These are phyloP conservation scores for Pseudotriccus pelzelni DNA, from an alignment of 2,797 vertebrate genomes.

Conservation along the genomic window DNA sequence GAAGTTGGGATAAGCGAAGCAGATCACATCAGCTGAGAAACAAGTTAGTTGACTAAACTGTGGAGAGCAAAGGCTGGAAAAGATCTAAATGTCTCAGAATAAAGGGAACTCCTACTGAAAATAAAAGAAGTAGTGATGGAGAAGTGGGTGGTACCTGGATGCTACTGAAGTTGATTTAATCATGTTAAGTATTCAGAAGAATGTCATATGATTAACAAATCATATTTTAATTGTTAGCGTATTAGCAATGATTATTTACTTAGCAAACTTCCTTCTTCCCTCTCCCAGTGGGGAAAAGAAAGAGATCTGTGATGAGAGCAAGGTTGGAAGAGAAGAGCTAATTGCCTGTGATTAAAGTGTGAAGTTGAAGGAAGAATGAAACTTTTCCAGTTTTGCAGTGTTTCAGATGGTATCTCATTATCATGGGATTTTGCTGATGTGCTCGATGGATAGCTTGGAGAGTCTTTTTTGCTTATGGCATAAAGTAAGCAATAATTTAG, in stretches of 20 bases:
- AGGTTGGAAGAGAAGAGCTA: not conserved
- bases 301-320: not conserved
- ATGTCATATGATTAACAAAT: conserved; percentile 52
- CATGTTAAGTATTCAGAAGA: not conserved
- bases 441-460: not conserved
- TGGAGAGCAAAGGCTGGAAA: not conserved
- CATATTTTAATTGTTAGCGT: conserved; percentile 21
- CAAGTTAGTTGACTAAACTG: conserved; percentile 28
- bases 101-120: conserved; percentile 8
- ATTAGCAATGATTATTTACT: conserved; percentile 44
- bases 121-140: not conserved
- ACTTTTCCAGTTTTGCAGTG: not conserved
- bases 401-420: not conserved
- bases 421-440: not conserved
- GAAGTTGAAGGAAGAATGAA: not conserved
- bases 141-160: not conserved
- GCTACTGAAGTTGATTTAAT: conserved; percentile 12
- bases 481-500: not conserved
- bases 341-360: not conserved
- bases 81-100: conserved; percentile 1
- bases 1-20: not conserved
- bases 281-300: not conserved
- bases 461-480: not conserved
- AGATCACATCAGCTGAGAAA: not conserved
- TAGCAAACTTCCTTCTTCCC: conserved; percentile 37